Conservation (phyloP, 2,797 vertebrate species). For the Lophotriccus pileatus region DNA sequence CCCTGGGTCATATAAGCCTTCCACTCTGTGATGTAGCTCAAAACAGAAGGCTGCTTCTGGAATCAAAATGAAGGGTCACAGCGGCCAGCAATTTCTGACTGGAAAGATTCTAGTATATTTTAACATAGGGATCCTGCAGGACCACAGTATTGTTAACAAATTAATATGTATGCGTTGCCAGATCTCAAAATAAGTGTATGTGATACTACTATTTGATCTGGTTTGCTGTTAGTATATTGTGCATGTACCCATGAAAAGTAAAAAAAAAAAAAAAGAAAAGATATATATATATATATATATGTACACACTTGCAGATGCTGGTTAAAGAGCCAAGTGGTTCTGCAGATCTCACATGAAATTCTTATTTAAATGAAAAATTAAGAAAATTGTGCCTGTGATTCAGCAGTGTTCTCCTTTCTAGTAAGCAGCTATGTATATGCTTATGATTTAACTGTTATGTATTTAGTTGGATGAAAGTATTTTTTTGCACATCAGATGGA, state of each 20-base stretch:
- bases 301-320: conserved; percentile 69
- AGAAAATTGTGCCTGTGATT: conserved; percentile 30
- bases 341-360: conserved; percentile 20
- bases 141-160: conserved; percentile 54
- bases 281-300: conserved; percentile 68
- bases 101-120: conserved; percentile 19
- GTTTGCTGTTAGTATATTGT: conserved; percentile 74
- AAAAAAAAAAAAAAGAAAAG: neutral
- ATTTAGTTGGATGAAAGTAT: conserved; percentile 75
- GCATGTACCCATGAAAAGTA: conserved; percentile 71
- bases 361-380: conserved; percentile 44
- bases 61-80: neutral
- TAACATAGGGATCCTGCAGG: conserved; percentile 21
- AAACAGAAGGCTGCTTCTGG: neutral
- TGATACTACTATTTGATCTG: conserved; percentile 70
- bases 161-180: conserved; percentile 69
- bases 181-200: conserved; percentile 71
- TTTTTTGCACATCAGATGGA: conserved; percentile 76
- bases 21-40: neutral
- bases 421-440: conserved; percentile 67
- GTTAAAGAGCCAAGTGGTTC: conserved; percentile 10
- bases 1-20: neutral
- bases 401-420: neutral
- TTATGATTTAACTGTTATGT: conserved; percentile 72
- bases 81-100: neutral